Conservation (phyloP, 2,113 vertebrate species). For the Labeo rohita region DNA sequence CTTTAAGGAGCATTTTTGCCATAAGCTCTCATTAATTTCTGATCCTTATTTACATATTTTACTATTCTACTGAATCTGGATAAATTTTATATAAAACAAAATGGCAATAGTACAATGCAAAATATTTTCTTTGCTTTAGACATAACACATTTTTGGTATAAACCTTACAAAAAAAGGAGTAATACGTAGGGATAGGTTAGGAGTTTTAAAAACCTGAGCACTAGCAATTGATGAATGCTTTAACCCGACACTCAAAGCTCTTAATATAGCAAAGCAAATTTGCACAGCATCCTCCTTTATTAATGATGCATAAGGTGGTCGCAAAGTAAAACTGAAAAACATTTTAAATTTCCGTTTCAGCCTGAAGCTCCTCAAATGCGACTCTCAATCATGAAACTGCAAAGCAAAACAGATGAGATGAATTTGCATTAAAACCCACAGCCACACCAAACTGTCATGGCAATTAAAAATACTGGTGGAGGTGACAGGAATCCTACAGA, state of each 20-base stretch:
- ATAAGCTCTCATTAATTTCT: no score
- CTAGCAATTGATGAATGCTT: not conserved
- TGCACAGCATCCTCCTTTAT: not conserved
- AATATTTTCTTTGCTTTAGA: not conserved
- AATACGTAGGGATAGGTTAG: not conserved
- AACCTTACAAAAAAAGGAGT: not conserved
- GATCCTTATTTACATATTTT: not conserved
- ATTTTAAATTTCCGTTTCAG: not conserved
- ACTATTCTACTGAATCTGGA: not conserved
- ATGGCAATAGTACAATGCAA: not conserved
- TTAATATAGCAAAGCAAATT: conserved; percentile 13
- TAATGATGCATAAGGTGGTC: not conserved
- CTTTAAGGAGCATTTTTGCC: no score
- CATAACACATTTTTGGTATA: not conserved
- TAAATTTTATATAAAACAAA: not conserved
- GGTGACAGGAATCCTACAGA: not conserved
- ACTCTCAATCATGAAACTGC: not conserved
- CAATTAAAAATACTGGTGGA: not conserved
- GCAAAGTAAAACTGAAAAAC: conserved; percentile 1
- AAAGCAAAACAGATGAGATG: not conserved
- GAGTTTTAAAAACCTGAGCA: not conserved
- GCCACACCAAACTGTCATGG: not conserved
- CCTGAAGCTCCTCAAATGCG: not conserved
- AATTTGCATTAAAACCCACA: not conserved
- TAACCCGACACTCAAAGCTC: not conserved